Conservation (phyloP, 2,113 vertebrate species). For the Climacteris rufus region DNA sequence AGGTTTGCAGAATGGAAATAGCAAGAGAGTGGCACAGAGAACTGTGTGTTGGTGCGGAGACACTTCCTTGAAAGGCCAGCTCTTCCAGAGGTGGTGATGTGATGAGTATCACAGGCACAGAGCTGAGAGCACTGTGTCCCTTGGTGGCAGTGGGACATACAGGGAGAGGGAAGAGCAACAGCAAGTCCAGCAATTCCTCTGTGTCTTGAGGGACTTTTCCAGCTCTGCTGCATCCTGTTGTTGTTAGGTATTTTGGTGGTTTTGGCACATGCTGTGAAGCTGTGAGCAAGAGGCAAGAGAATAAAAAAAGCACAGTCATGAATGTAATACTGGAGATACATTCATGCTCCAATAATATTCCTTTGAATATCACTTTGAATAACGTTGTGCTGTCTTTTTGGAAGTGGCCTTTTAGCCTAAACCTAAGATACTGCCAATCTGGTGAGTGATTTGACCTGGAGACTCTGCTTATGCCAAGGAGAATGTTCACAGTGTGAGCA, state of each 20-base stretch:
- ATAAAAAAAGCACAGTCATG: not conserved
- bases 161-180: not conserved
- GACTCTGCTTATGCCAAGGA: not conserved
- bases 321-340: not conserved
- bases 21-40: not conserved
- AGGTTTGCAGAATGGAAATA: not conserved
- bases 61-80: not conserved
- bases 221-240: not conserved
- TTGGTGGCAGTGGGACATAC: not conserved
- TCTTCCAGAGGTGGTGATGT: not conserved
- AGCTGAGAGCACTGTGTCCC: not conserved
- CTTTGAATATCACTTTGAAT: not conserved
- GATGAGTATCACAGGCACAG: accelerated
- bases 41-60: not conserved
- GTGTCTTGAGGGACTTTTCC: not conserved
- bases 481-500: accelerated
- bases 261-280: not conserved
- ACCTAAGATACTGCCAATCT: not conserved
- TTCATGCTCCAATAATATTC: not conserved
- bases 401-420: not conserved
- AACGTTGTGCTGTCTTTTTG: not conserved
- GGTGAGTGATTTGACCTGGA: not conserved
- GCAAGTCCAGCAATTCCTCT: not conserved
- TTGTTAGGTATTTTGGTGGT: not conserved
- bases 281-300: not conserved